Evolutionary conservation across 1,140 invertebrate genomes (phyloP).

Genomic region (Ceratina calcarata): DNA sequence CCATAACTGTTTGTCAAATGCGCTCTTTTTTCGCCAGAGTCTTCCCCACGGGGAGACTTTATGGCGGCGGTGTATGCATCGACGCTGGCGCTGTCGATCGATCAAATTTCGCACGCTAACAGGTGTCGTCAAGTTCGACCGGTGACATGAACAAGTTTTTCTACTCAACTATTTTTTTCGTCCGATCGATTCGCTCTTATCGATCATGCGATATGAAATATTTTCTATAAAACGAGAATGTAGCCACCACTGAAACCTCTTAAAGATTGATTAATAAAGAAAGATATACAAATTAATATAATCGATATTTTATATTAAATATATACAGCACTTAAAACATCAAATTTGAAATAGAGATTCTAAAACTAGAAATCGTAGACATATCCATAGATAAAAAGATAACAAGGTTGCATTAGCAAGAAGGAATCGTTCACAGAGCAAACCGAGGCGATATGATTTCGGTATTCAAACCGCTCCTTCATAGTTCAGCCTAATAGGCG

Average conservation of each 20-base stretch:
- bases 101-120: slow-evolving; percentile 76
- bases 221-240: slow-evolving; percentile 1
- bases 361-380: no score
- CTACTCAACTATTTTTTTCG: slow-evolving; percentile 70
- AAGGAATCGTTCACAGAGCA: background rate
- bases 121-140: slow-evolving; percentile 68
- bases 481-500: slow-evolving; percentile 44
- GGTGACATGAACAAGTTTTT: slow-evolving; percentile 76
- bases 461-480: slow-evolving; percentile 38
- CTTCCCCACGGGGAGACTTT: slow-evolving; percentile 41
- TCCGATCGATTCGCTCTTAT: slow-evolving; percentile 54
- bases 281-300: no score
- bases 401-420: no score
- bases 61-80: slow-evolving; percentile 47
- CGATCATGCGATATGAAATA: slow-evolving; percentile 59
- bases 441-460: slow-evolving; percentile 21
- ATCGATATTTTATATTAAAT: no score
- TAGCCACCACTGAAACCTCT: background rate
- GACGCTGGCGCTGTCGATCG: slow-evolving; percentile 68
- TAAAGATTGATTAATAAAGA: background rate
- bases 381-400: no score
- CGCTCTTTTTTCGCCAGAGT: slow-evolving; percentile 4
- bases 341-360: no score
- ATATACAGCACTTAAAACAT: no score
- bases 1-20: slow-evolving; percentile 70